phyloP scores from a whole-genome alignment of 1,140 invertebrate genomes.

The Pseudomyrmex cubaensis region DNA sequence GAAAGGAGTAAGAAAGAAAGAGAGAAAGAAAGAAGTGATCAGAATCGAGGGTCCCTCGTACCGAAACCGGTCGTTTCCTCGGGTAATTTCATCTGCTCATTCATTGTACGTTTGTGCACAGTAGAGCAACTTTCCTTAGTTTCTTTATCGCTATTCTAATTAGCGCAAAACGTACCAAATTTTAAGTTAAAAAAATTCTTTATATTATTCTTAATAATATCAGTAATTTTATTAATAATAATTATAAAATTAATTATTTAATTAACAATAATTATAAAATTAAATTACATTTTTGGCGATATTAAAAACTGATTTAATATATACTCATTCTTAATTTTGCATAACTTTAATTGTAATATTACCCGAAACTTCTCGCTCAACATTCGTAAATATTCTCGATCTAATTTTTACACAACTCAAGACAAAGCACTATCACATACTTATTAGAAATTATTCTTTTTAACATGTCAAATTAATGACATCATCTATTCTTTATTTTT shows the following conservation, averaged over 20 bases:
- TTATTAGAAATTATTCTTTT: not conserved
- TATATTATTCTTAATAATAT: no score
- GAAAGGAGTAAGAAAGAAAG: not conserved
- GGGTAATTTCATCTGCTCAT: slow-evolving; percentile 56
- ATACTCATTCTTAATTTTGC: no score
- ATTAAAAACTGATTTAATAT: no score
- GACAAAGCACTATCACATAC: no score
- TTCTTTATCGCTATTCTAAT: slow-evolving; percentile 56
- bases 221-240: no score
- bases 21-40: slow-evolving; percentile 18
- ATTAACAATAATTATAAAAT: no score
- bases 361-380: not conserved
- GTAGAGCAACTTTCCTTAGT: not conserved
- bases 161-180: slow-evolving; percentile 3
- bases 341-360: no score
- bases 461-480: not conserved
- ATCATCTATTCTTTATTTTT: not conserved
- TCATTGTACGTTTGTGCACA: slow-evolving; percentile 5
- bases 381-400: not conserved
- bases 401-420: not conserved
- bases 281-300: no score
- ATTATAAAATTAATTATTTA: no score
- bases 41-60: slow-evolving; percentile 46
- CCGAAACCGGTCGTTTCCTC: slow-evolving; percentile 65
- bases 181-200: no score